phyloP scores from a whole-genome alignment of 2,797 vertebrate genomes.

The Pangasius djambal region DNA sequence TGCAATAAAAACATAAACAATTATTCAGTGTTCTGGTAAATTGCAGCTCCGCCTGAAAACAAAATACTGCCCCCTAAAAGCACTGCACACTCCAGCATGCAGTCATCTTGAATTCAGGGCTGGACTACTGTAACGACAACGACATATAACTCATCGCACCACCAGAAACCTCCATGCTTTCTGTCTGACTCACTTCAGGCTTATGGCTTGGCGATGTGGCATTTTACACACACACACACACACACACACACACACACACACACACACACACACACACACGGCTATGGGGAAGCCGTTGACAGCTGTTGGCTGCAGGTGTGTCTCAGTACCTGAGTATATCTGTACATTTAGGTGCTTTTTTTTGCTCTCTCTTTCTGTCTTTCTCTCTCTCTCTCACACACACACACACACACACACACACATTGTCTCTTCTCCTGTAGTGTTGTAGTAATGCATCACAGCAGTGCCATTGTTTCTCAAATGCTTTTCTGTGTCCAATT shows the following conservation, averaged over 20 bases:
- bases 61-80: background rate
- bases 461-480: constrained; percentile 10
- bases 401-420: background rate
- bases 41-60: background rate
- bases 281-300: constrained; percentile 39
- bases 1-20: background rate
- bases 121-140: background rate
- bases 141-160: background rate
- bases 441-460: background rate
- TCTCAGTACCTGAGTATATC: constrained; percentile 34
- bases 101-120: background rate
- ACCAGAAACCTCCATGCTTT: background rate
- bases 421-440: background rate
- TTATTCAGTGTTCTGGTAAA: background rate
- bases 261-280: background rate
- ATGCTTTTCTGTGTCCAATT: background rate
- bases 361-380: background rate
- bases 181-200: background rate
- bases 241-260: background rate
- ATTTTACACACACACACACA: background rate
- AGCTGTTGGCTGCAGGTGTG: constrained; percentile 58
- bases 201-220: background rate
- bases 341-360: constrained; percentile 11
- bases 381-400: background rate
- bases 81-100: background rate